Evolutionary conservation across 1,140 invertebrate species (phyloP).

Genomic region (Heliconius hermathena): DNA sequence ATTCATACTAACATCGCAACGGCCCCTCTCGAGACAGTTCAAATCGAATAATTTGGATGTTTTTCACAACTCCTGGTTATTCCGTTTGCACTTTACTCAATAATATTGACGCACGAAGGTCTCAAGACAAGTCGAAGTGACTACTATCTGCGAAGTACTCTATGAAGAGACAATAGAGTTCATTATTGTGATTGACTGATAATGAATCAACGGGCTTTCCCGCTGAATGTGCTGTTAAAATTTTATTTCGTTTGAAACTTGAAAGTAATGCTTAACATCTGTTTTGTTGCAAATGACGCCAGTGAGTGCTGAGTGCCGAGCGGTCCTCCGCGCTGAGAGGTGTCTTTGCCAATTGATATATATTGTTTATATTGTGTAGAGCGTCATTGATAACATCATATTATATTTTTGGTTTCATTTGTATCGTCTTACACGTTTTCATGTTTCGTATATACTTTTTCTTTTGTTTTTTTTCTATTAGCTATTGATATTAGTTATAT

Average conservation of each 20-base stretch:
- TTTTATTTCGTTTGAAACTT: constrained; percentile 4
- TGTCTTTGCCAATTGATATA: not conserved
- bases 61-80: constrained; percentile 4
- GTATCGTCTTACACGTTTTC: not conserved
- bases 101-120: constrained; percentile 18
- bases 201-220: constrained; percentile 22
- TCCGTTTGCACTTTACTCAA: not conserved
- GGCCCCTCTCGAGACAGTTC: not conserved
- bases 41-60: not conserved
- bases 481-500: too few relatives aligned
- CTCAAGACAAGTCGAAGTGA: not conserved
- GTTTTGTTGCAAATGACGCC: not conserved
- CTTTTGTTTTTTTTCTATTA: too few relatives aligned
- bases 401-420: not conserved
- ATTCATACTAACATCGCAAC: not conserved
- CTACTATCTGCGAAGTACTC: not conserved
- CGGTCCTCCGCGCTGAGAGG: not conserved
- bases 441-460: too few relatives aligned
- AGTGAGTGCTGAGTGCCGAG: too few relatives aligned
- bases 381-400: not conserved
- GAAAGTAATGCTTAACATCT: constrained; percentile 6
- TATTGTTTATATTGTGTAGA: not conserved
- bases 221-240: constrained; percentile 10
- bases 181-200: not conserved
- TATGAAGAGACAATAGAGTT: constrained; percentile 1